Evolutionary conservation across 2,888 invertebrate genomes (phyloP).

Genomic region (Melinopterus prodromus): DNA sequence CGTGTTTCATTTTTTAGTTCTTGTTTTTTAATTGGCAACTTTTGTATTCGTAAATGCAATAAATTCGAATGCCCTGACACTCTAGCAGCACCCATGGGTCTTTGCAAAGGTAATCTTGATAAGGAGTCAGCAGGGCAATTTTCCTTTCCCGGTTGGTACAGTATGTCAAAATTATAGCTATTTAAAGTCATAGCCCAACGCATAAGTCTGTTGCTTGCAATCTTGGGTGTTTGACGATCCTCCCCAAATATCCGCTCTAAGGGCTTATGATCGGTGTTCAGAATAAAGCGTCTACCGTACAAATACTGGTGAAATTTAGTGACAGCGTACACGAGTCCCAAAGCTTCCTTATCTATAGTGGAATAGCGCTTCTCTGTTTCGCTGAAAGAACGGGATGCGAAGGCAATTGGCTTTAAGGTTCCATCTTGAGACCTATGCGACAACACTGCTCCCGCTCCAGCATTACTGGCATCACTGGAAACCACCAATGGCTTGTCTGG

Average conservation of each 20-base stretch:
- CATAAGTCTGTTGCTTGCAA: slow-evolving; percentile 29
- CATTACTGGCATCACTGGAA: slow-evolving; percentile 10
- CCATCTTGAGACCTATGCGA: neutral
- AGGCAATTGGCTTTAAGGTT: slow-evolving; percentile 33
- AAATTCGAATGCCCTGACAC: slow-evolving; percentile 4
- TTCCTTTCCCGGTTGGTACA: slow-evolving; percentile 32
- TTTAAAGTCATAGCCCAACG: slow-evolving; percentile 30
- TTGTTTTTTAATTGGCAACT: slow-evolving; percentile 8
- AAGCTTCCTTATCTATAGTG: slow-evolving; percentile 27
- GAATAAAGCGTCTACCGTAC: neutral
- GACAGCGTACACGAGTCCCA: slow-evolving; percentile 20
- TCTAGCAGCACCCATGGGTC: neutral
- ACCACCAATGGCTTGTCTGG: slow-evolving; percentile 14
- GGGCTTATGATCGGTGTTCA: too few relatives aligned
- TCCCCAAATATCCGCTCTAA: slow-evolving; percentile 29
- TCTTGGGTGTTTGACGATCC: slow-evolving; percentile 32
- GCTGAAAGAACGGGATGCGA: slow-evolving; percentile 31
- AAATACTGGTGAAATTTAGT: slow-evolving; percentile 31
- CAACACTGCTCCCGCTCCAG: slow-evolving; percentile 18
- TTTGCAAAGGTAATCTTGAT: slow-evolving; percentile 10
- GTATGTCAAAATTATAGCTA: slow-evolving; percentile 31
- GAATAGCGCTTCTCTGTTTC: slow-evolving; percentile 29
- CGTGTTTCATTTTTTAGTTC: neutral
- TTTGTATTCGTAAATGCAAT: slow-evolving; percentile 18
- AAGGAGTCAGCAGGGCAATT: slow-evolving; percentile 35